phyloP scores from a whole-genome alignment of 2,113 vertebrate genomes.

The Microcebus ravelobensis region DNA sequence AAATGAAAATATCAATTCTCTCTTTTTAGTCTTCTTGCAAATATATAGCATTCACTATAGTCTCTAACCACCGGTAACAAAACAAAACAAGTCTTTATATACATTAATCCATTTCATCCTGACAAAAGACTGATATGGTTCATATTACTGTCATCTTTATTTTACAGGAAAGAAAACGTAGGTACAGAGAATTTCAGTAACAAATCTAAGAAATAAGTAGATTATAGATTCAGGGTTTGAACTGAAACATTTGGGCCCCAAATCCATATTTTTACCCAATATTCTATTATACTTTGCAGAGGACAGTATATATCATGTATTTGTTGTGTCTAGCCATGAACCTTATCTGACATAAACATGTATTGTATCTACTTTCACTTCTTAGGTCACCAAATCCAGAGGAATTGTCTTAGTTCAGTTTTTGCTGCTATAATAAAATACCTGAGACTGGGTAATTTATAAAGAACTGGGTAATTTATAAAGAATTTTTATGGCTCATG shows the following conservation, averaged over 20 bases:
- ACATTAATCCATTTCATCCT: not conserved
- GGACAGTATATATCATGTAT: no score
- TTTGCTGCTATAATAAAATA: not conserved
- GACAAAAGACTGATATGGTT: not conserved
- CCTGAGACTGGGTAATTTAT: not conserved
- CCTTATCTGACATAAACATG: not conserved
- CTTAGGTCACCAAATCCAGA: not conserved
- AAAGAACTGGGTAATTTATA: no score
- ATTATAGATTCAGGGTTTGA: not conserved
- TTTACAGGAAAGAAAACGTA: not conserved
- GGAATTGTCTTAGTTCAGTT: not conserved
- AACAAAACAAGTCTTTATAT: not conserved
- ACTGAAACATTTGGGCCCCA: rapidly evolving
- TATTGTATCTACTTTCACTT: not conserved
- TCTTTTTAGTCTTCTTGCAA: not conserved
- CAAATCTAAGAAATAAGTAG: not conserved
- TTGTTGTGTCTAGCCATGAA: not conserved
- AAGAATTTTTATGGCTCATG: not conserved
- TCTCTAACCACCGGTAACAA: not conserved
- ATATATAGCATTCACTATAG: not conserved
- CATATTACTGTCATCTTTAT: not conserved
- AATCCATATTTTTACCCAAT: not conserved
- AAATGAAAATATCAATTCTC: not conserved
- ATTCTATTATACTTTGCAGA: not conserved
- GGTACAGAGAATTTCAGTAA: not conserved